These are phyloP conservation scores for Gryllus longicercus DNA, from an alignment of 2,888 invertebrate species.

Conservation along the genomic window DNA sequence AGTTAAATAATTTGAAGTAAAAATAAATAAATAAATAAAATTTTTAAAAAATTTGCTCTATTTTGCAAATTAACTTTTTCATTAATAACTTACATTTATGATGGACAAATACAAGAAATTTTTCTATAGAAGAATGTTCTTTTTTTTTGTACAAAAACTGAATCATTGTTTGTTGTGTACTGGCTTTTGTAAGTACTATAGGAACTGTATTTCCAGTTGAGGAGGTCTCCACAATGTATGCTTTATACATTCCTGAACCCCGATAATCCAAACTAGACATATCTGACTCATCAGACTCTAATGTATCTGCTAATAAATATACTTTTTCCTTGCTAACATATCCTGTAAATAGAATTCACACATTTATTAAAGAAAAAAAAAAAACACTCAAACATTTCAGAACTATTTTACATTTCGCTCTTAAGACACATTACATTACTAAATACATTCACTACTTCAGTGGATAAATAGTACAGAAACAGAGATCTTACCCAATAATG, in stretches of 20 bases:
- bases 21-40: background rate
- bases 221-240: constrained; percentile 58
- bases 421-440: too few species aligned
- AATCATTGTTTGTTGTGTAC: constrained; percentile 66
- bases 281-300: background rate
- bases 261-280: background rate
- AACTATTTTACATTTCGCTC: too few species aligned
- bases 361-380: background rate
- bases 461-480: background rate
- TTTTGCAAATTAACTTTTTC: background rate
- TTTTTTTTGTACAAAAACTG: constrained; percentile 69
- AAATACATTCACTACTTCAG: too few species aligned
- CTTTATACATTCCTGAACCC: constrained; percentile 54
- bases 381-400: background rate
- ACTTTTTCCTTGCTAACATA: constrained; percentile 60
- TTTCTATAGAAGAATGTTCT: constrained; percentile 52
- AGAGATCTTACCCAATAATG: constrained; percentile 54
- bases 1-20: too few species aligned
- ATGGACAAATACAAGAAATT: constrained; percentile 71
- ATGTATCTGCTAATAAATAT: constrained; percentile 19
- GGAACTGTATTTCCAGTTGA: constrained; percentile 5
- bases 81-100: constrained; percentile 63
- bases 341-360: constrained; percentile 34
- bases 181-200: background rate
- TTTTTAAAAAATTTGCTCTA: background rate